Base-by-base conservation (phyloP, 1,140 invertebrate species). In the Drosophila tristis region DNA sequence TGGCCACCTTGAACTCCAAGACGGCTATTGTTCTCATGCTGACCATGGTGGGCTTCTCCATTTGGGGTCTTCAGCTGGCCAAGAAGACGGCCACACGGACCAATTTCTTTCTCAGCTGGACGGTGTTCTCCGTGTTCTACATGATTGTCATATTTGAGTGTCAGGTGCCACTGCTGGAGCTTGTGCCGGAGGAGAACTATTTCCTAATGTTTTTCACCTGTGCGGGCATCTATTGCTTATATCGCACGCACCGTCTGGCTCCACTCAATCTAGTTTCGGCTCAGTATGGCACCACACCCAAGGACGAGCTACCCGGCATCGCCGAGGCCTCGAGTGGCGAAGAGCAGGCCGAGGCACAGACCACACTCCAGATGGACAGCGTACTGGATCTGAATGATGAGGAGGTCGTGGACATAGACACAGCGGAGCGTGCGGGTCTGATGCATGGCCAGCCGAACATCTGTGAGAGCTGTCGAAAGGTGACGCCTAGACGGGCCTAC, bases 141-240 rank as follows among this genome's bases (percentile, higher is more conserved):
- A 78, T 93, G 62, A 78, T 90, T 6, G 26, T 92, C 5, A 70
- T 93, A 11, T 93, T 93, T 56, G 90, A 93, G 73, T 70, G 81
- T 11, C 80, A 85, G 26, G 90, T 93, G 2, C 90, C 90, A 6
- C 63, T 93, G 25, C 61, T 93, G 26, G 93, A 93, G 55, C 87
- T 93, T n/a, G 55, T 92, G n/a, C 90, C 90, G 1, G 85, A 92
- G 53, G 93, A 93, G 74, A 93, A 93, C 65, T 74, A 87, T 26
- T 61, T 91, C n/a, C 78, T 93, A 50, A 68, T 93, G 0, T 44
- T 90, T 2, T 67, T 93, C 8, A 81, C 91, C 1, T 31, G 76
- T n/a, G 56, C 71, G 5, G 68, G 90, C 0, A 29, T 91, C 4
- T 91, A 86, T 70, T 91, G 68, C 42, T 55, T 91, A 7, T 90